Conservation (phyloP, 2,888 invertebrate species). For the Biston stratarius region DNA sequence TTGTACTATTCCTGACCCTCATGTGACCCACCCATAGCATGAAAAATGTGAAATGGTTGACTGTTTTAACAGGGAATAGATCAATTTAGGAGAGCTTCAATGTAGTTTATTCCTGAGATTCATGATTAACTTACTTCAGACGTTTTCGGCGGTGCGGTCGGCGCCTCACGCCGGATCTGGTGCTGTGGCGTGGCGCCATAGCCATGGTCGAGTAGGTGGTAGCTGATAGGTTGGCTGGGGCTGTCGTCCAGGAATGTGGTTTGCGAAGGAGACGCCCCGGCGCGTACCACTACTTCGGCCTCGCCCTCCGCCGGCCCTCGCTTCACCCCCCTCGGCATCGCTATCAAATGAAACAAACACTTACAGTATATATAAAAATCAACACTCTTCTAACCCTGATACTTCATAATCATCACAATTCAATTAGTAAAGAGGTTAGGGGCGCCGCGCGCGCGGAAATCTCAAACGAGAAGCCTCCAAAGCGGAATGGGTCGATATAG, state of each 20-base stretch:
- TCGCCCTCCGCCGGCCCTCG: constrained; percentile 85
- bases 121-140: constrained; percentile 78
- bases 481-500: constrained; percentile 80
- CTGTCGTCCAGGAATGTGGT: constrained; percentile 82
- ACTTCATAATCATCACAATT: constrained; percentile 73
- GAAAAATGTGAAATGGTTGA: neutral
- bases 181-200: constrained; percentile 94
- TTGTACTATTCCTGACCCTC: neutral
- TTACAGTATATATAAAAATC: constrained; percentile 45
- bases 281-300: constrained; percentile 82
- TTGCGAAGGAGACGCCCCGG: constrained; percentile 85
- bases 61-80: neutral
- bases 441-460: constrained; percentile 84
- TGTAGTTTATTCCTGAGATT: constrained; percentile 1
- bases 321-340: constrained; percentile 88
- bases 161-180: constrained; percentile 87
- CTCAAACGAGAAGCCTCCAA: constrained; percentile 76
- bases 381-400: constrained; percentile 48
- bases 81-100: neutral
- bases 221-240: constrained; percentile 87
- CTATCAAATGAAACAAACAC: constrained; percentile 62
- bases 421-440: constrained; percentile 84
- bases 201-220: constrained; percentile 94
- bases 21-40: neutral
- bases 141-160: constrained; percentile 84